A percentile compares a stretch with the other conserved stretches of the same genome.
Evolutionary conservation across 1,140 invertebrate genomes (phyloP).

Genomic region (Drosophila leontia): DNA sequence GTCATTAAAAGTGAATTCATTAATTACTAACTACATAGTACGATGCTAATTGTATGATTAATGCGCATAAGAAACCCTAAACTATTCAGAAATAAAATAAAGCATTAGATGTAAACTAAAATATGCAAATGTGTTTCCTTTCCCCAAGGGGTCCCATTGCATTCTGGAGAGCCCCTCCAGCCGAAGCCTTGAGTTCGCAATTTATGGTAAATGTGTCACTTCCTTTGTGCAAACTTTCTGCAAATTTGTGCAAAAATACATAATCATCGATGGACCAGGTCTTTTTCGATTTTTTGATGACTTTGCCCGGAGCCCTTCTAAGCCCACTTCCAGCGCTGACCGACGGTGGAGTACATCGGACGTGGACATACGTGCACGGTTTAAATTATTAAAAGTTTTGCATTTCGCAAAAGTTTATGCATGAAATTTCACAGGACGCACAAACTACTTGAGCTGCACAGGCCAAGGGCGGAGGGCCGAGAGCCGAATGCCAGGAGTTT

Average conservation of each 20-base stretch:
- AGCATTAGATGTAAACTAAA: constrained; percentile 79
- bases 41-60: constrained; percentile 74
- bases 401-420: constrained; percentile 78
- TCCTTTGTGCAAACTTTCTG: constrained; percentile 45
- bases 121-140: constrained; percentile 20
- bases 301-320: constrained; percentile 53
- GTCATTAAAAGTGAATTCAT: constrained; percentile 55
- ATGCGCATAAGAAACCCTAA: constrained; percentile 69
- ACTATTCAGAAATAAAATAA: constrained; percentile 78
- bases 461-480: constrained; percentile 3
- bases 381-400: constrained; percentile 81
- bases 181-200: constrained; percentile 11
- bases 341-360: constrained; percentile 2
- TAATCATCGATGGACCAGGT: constrained; percentile 42
- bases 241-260: constrained; percentile 38
- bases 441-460: constrained; percentile 74
- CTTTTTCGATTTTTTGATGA: constrained; percentile 30
- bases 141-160: constrained; percentile 8
- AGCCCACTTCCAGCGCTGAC: constrained; percentile 45
- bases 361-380: constrained; percentile 65
- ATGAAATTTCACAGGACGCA: constrained; percentile 77
- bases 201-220: constrained; percentile 36
- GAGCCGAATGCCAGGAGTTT: constrained; percentile 17
- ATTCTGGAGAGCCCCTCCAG: constrained; percentile 12
- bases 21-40: constrained; percentile 72